Evolutionary conservation across 2,888 invertebrate species (phyloP), one percentile per base, ranked within the genome.

Genomic region (Drosophila borealis): DNA sequence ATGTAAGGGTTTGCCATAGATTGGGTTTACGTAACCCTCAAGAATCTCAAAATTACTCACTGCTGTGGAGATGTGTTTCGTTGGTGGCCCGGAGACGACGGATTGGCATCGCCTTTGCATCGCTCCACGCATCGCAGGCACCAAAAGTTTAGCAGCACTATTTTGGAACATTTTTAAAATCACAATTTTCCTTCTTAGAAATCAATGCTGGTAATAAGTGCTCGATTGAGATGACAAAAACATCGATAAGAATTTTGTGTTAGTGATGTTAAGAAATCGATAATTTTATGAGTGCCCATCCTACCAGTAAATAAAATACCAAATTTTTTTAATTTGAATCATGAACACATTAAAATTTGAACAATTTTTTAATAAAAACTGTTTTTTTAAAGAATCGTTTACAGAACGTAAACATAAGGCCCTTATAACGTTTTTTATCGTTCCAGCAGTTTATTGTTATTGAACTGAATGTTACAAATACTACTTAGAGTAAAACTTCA

Each of bases 21-120:
- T 44, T 45, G 37, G 55, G 64, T 90, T 90, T 90, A 91, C 88
- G 90, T 90, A 91, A 91, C 78, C 59, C 48, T 41, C 17, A n/a
- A 55, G 25, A 45, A 6, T 37, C n/a, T 36, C 25, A 48, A 14
- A 29, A 57, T 14, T 69, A 91, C 92, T 92, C 88, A 92, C 92
- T 53, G 90, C 91, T 36, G 77, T 81, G 13, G 92, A 88, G 34
- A 92, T 45, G 59, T 90, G 89, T 42, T 90, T 70, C 4, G 90
- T 91, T 48, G 92, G 91, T 63, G 92, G 92, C 6, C 92, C 92
- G 10, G 90, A 88, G 8, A 92, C 75, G 19, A 89, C 92, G 29
- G 92, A 92, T 76, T 91, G 90, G 62, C 75, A 88, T 46, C 92
- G 90, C 41, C 78, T 84, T 80, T 92, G 92, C 64, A 91, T 50